phyloP scores from a whole-genome alignment of 2,113 vertebrate species.

The Delphinus delphis region DNA sequence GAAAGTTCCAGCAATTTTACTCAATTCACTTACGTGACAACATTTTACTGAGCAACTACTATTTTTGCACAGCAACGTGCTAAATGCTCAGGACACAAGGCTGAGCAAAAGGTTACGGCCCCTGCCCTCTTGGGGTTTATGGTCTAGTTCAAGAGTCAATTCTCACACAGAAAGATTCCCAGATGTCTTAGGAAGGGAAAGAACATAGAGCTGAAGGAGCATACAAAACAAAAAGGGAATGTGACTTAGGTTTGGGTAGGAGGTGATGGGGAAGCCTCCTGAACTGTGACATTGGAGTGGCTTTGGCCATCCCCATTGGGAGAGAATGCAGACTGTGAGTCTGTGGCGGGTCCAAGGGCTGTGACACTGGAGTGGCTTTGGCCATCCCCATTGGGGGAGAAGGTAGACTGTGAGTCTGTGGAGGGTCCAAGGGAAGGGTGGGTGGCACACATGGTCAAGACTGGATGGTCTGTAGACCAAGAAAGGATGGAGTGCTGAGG shows the following conservation, averaged over 20 bases:
- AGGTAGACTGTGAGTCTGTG: not conserved
- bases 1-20: not conserved
- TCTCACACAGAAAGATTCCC: not conserved
- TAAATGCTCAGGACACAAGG: not conserved
- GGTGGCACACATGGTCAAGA: not conserved
- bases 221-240: not conserved
- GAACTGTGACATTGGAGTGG: too few species aligned
- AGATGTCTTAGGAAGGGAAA: not conserved
- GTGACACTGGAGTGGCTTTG: not conserved
- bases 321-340: accelerated
- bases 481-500: not conserved
- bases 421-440: not conserved
- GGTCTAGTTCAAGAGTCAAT: not conserved
- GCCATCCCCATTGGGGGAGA: accelerated
- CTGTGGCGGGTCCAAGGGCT: not conserved
- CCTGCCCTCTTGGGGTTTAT: not conserved
- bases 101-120: not conserved
- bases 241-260: not conserved
- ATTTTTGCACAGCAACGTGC: not conserved
- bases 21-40: not conserved
- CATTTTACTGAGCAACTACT: not conserved
- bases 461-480: not conserved
- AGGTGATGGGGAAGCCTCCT: not conserved
- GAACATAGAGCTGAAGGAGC: not conserved
- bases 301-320: not conserved